Base-by-base conservation (phyloP, 2,888 invertebrate species). In the Machimus rusticus region DNA sequence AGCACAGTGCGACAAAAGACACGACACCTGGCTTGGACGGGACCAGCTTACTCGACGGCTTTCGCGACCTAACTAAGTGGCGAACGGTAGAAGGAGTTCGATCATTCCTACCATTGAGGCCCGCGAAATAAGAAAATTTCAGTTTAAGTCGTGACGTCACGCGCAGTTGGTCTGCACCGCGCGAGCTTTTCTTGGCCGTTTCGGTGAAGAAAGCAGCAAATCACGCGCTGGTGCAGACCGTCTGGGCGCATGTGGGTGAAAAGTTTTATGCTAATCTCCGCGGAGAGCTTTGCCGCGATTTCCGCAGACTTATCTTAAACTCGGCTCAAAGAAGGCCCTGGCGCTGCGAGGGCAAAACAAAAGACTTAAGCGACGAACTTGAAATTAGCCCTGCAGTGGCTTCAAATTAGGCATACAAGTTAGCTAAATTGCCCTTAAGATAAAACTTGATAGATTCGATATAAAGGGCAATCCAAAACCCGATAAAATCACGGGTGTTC, bases 11-110 rank as follows among this genome's bases (percentile, higher is more conserved):
- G 55, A 86, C 37, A 77, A 51, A 76, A 78, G 37, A 57, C 55
- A 66, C 78, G 43, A 46, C 57, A 78, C 46, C 86, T 79, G 66
- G 79, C 86, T 77, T 87, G 43, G 87, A 87, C 87, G 88, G 86
- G 89, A 90, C 90, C 89, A 90, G 90, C 91, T 91, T 90, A 92
- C 92, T 92, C 92, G 91, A 92, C 91, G 92, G 91, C 92, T 92
- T 92, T 92, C 92, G 92, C 92, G 92, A 92, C 91, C 91, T 92
- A 92, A 92, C 92, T 92, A 91, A 92, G 89, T 88, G 89, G 90
- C 89, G 89, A 90, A 89, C 90, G 90, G 90, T 90, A 90, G 91
- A 90, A 91, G 90, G 91, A 90, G 91, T 90, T 90, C 90, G 90
- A 88, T 89, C 89, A 88, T 89, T 89, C 89, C 89, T 88, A 88